Evolutionary conservation across 2,888 invertebrate species (phyloP).

Genomic region (Acronicta alni): DNA sequence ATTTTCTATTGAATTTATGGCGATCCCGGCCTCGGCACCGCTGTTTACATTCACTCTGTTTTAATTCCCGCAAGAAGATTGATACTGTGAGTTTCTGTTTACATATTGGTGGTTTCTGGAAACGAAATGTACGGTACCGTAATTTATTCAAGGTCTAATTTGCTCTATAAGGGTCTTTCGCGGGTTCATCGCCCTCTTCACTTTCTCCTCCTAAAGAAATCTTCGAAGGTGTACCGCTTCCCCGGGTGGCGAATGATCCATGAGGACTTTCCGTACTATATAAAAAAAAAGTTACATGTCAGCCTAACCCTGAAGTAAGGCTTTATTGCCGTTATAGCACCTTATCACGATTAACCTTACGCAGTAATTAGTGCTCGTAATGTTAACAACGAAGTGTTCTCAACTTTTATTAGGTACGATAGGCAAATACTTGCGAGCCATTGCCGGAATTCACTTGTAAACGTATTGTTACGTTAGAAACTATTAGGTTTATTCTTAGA

Average conservation of each 20-base stretch:
- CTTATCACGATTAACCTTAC: slow-evolving; percentile 22
- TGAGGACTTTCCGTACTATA: neutral
- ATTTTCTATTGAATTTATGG: slow-evolving; percentile 40
- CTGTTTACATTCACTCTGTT: slow-evolving; percentile 29
- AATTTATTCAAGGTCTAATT: neutral
- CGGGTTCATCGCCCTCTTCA: too few species aligned
- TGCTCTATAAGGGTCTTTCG: too few species aligned
- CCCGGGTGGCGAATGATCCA: too few species aligned
- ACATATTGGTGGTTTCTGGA: slow-evolving; percentile 4
- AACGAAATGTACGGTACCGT: neutral
- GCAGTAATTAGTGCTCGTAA: slow-evolving; percentile 20
- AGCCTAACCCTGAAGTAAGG: slow-evolving; percentile 9
- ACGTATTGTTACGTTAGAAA: too few species aligned
- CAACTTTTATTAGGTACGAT: neutral
- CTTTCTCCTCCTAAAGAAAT: too few species aligned
- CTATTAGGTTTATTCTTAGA: too few species aligned
- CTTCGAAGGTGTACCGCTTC: too few species aligned
- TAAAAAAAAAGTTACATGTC: too few species aligned
- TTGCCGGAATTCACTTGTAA: neutral
- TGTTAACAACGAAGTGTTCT: neutral
- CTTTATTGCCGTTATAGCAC: slow-evolving; percentile 6
- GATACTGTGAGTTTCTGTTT: slow-evolving; percentile 13
- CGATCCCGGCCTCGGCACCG: slow-evolving; percentile 16
- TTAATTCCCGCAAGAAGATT: slow-evolving; percentile 27
- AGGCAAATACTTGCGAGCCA: neutral